Conservation (phyloP, 2,888 invertebrate species). For the Agrochola litura region DNA sequence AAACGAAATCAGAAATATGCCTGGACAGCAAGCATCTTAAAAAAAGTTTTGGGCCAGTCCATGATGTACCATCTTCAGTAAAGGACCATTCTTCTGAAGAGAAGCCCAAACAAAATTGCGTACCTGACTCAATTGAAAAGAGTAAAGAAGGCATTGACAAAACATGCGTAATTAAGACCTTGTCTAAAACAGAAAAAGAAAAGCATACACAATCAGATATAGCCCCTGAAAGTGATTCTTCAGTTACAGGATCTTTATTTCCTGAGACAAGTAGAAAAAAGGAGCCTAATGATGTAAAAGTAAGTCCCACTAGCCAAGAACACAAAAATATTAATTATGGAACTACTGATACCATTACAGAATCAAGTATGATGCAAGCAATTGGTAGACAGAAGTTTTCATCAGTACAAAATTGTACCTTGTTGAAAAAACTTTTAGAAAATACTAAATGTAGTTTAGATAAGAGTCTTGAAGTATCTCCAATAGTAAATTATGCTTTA, state of each 20-base stretch:
- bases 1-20: slow-evolving; percentile 57
- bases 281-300: slow-evolving; percentile 46
- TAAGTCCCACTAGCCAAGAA: slow-evolving; percentile 47
- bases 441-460: slow-evolving; percentile 79
- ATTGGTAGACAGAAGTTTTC: slow-evolving; percentile 68
- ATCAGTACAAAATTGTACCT: slow-evolving; percentile 83
- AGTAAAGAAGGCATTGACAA: slow-evolving; percentile 44
- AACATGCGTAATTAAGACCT: slow-evolving; percentile 34
- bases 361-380: slow-evolving; percentile 64
- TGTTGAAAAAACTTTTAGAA: slow-evolving; percentile 86
- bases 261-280: slow-evolving; percentile 48
- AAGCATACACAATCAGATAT: slow-evolving; percentile 38
- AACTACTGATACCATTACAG: slow-evolving; percentile 42
- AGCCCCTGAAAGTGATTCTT: slow-evolving; percentile 37
- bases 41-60: slow-evolving; percentile 43
- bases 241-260: slow-evolving; percentile 31
- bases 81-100: slow-evolving; percentile 37
- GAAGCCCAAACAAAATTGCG: slow-evolving; percentile 68
- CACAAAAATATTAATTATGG: slow-evolving; percentile 50
- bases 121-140: slow-evolving; percentile 58
- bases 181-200: slow-evolving; percentile 39
- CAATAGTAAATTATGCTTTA: slow-evolving; percentile 70
- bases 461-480: slow-evolving; percentile 70
- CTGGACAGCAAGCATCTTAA: slow-evolving; percentile 44
- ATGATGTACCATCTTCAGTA: slow-evolving; percentile 43